A percentile compares a stretch with the other conserved stretches of the same genome.
These are phyloP conservation scores for Carassius carassius DNA, from an alignment of 2,113 vertebrate genomes.

Conservation along the genomic window DNA sequence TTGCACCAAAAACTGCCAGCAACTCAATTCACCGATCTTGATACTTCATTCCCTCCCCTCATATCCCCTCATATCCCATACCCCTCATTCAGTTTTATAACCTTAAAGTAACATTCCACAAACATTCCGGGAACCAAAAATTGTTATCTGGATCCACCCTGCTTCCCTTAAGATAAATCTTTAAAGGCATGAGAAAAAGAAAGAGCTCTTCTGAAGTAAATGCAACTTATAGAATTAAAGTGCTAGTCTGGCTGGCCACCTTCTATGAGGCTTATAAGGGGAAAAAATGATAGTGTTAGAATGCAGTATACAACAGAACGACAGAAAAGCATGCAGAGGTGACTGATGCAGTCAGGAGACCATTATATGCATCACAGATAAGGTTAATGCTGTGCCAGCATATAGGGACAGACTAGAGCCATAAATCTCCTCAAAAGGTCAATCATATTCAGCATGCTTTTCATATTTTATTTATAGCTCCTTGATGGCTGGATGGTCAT, in stretches of 20 bases:
- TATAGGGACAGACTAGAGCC: slow-evolving; percentile 9
- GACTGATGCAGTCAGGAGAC: slow-evolving; percentile 37
- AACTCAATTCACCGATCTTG: background rate
- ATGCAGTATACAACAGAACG: slow-evolving; percentile 1
- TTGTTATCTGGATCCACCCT: background rate
- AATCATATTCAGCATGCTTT: slow-evolving; percentile 50
- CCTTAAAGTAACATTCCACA: background rate
- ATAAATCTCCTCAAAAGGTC: slow-evolving; percentile 59
- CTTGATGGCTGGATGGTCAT: slow-evolving; percentile 35
- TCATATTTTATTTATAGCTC: slow-evolving; percentile 57
- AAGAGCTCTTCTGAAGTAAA: background rate
- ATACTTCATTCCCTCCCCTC: background rate
- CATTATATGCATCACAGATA: slow-evolving; percentile 46
- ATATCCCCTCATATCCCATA: too few relatives aligned
- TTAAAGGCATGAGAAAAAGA: background rate
- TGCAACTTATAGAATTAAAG: background rate
- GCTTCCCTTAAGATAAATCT: background rate
- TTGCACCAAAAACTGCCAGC: background rate
- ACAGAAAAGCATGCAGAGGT: background rate
- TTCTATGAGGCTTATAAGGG: background rate
- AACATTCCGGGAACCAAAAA: background rate
- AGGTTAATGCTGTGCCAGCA: slow-evolving; percentile 50
- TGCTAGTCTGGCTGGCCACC: background rate
- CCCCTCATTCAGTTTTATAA: too few relatives aligned
- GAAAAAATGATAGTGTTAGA: slow-evolving; percentile 7